Percentiles rank a stretch among this genome's conserved stretches.
These are phyloP conservation scores for Grapholita molesta DNA, from an alignment of 1,140 invertebrate species.

Conservation along the genomic window DNA sequence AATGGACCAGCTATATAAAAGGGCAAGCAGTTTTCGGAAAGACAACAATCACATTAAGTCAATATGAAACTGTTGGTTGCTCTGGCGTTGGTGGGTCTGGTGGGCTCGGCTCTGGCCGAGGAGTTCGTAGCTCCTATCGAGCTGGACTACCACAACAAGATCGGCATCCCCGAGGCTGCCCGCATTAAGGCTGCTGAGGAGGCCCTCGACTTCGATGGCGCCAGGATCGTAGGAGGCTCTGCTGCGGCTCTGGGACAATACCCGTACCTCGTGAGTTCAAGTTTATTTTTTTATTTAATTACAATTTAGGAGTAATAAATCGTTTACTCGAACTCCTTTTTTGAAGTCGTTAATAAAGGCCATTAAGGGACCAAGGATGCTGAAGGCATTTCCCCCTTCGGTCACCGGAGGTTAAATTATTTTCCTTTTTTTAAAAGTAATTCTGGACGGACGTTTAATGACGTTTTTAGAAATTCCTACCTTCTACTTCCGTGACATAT, in stretches of 20 bases:
- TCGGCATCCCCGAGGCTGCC: slow-evolving; percentile 30
- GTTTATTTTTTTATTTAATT: background rate
- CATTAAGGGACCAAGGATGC: too few species aligned
- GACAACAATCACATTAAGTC: background rate
- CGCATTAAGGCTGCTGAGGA: slow-evolving; percentile 29
- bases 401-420: too few species aligned
- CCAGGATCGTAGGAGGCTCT: slow-evolving; percentile 32
- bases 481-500: too few species aligned
- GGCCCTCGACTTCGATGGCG: slow-evolving; percentile 31
- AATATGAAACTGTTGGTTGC: slow-evolving; percentile 3
- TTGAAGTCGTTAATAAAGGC: too few species aligned
- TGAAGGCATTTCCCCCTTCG: too few species aligned
- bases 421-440: too few species aligned
- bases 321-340: too few species aligned
- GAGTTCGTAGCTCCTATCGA: slow-evolving; percentile 14
- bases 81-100: slow-evolving; percentile 16
- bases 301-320: background rate
- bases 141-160: slow-evolving; percentile 31
- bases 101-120: background rate
- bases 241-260: background rate
- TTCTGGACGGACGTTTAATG: too few species aligned
- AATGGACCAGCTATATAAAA: too few species aligned
- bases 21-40: background rate
- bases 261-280: background rate
- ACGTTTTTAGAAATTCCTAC: too few species aligned